Base-by-base conservation (phyloP, 2,888 invertebrate genomes). In the Kryphioiulus occultus region DNA sequence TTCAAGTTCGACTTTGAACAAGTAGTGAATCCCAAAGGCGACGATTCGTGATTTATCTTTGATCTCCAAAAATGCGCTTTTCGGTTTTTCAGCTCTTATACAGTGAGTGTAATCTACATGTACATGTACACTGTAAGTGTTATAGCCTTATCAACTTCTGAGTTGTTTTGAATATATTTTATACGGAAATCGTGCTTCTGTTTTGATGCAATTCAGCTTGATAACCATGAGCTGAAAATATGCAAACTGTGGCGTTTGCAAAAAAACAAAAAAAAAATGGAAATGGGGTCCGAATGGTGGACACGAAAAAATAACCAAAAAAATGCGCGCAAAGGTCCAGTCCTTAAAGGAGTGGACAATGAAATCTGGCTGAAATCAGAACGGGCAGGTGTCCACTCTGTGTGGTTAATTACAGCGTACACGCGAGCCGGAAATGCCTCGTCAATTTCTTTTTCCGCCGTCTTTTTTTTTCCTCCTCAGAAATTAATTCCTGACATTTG, bases 341-440 rank as follows among this genome's bases (percentile, higher is more conserved):
- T n/a, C n/a, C n/a, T n/a, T n/a, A n/a, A n/a, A n/a, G n/a, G n/a
- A n/a, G n/a, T 39, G 39, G 39, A 39, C 39, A 39, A 39, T 39
- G 39, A 39, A 39, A 39, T 5, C 39, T 39, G 39, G 47, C 47
- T 12, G n/a, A n/a, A n/a, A 17, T 47, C 15, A 47, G 47, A 47
- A 17, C 17, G 47, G 59, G 59, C 59, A 59, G 59, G 59, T 59
- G 59, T 59, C 59, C 22, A 22, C 9, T 19, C 19, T 53, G 53
- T 19, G 53, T 15, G 15, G 53, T 53, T 22, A 22, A 59, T 59
- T 59, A 59, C 22, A n/a, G 22, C 22, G 59, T 22, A 19, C 59
- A 59, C 59, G 59, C 59, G 59, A 59, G 10, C 59, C 59, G 59
- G 59, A 59, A 59, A 59, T 22, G 59, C 59, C 59, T 59, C 59